Conservation (phyloP, 2,797 vertebrate genomes). For the Oreonectes daqikongensis region DNA sequence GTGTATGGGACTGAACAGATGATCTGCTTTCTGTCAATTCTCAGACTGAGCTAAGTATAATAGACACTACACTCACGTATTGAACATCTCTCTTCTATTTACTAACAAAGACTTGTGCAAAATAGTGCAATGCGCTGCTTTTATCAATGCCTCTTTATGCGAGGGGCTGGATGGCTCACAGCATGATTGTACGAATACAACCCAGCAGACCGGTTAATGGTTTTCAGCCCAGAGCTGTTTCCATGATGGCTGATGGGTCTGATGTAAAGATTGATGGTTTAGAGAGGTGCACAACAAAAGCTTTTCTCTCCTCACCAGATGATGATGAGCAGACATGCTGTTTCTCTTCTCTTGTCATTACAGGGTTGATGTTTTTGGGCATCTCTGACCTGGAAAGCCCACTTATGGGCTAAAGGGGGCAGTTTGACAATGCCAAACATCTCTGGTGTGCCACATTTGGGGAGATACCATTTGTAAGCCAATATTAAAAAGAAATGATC, state of each 20-base stretch:
- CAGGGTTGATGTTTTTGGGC: background rate
- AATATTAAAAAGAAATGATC: no score
- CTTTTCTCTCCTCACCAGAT: constrained; percentile 41
- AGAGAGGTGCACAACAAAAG: constrained; percentile 41
- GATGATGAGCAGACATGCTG: constrained; percentile 9
- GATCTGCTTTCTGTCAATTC: constrained; percentile 42
- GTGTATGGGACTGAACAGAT: no score
- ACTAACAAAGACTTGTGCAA: background rate
- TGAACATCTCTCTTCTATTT: background rate
- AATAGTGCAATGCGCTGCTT: constrained; percentile 9
- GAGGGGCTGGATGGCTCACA: constrained; percentile 30
- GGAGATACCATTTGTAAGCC: no score
- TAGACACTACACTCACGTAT: constrained; percentile 13
- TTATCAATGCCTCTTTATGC: constrained; percentile 30
- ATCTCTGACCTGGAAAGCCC: constrained; percentile 7
- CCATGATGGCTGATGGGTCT: constrained; percentile 42
- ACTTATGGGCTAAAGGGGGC: background rate
- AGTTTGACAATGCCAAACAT: background rate
- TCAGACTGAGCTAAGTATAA: background rate
- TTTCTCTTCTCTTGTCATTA: background rate
- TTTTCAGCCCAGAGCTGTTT: constrained; percentile 44
- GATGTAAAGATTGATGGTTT: constrained; percentile 44
- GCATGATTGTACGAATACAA: constrained; percentile 35
- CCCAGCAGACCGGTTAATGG: constrained; percentile 45
- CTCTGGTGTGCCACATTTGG: background rate